A percentile compares a stretch with the other conserved stretches of the same genome.
These are phyloP conservation scores for Folsomia manolachei DNA, from an alignment of 2,888 invertebrate genomes.

Conservation along the genomic window DNA sequence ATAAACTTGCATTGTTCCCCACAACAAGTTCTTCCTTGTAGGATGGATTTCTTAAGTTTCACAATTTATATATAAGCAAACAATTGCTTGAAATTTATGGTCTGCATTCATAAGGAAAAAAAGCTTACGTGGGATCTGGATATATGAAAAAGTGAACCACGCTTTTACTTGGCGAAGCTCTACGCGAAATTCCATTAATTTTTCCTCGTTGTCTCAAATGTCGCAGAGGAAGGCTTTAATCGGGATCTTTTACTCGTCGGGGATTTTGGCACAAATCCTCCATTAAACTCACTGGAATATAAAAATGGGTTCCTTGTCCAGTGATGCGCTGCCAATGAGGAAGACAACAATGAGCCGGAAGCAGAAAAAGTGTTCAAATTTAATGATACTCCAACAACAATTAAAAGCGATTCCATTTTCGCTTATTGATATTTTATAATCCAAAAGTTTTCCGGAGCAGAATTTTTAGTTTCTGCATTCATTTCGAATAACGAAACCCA, in stretches of 20 bases:
- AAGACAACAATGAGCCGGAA: too few relatives aligned
- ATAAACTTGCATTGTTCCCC: slow-evolving; percentile 41
- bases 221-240: background rate
- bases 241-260: background rate
- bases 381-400: too few relatives aligned
- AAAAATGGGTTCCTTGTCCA: background rate
- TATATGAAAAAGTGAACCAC: slow-evolving; percentile 30
- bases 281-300: background rate
- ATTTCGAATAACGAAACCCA: too few relatives aligned
- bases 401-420: too few relatives aligned
- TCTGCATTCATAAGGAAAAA: background rate
- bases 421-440: too few relatives aligned
- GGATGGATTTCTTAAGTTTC: slow-evolving; percentile 26
- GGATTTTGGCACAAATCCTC: background rate
- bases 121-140: slow-evolving; percentile 22
- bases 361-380: too few relatives aligned
- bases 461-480: too few relatives aligned
- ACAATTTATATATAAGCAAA: background rate
- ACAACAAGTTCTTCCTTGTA: slow-evolving; percentile 42
- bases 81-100: background rate
- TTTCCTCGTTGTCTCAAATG: background rate
- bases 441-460: too few relatives aligned
- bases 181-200: background rate
- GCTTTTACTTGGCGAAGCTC: slow-evolving; percentile 26
- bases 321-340: too few relatives aligned